Base-by-base conservation (phyloP, 2,113 vertebrate genomes). In the Willisornis vidua region DNA sequence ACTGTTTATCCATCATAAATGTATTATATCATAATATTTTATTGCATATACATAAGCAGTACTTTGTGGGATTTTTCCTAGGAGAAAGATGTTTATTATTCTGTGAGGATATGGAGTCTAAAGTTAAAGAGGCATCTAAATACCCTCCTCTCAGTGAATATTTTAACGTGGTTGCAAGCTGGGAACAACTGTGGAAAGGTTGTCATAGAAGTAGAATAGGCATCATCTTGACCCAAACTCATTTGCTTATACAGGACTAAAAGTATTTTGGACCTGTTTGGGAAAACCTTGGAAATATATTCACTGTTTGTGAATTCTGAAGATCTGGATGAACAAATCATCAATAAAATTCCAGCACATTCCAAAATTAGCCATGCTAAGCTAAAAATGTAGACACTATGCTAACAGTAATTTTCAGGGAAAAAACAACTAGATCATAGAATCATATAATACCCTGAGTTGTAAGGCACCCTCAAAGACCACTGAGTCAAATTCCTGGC, bases 301-400 rank as follows among this genome's bases (percentile, higher is more conserved):
- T 86, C 77, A 57, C 66, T 94, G 3, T 78, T 65, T 96, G 8
- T 91, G 70, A 95, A 88, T 29, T 43, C 58, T 90, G 61, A 84
- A 94, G 73, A 19, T 89, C 63, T 91, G 41, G 49, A 70, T 93
- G 74, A 63, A 67, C 26, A 95, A 93, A 93, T 87, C 61, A 78
- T 94, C 95, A 96, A 96, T 96, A 85, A 96, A 94, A 87, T 49
- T 12, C 51, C 84, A 96, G 31, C 49, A 89, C 49, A 90, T 87
- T 81, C 43, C 62, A 89, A 54, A 79, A 72, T 10, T 29, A 80
- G 39, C 57, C 55, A 92, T 49, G 68, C 19, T 86, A 91, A 96
- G 65, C 14, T 90, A 91, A 92, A 94, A 87, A 49, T 49, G 25
- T 49, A 93, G 79, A 35, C 3, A 3, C 19, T 59, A 59, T 1